Conservation (phyloP, 2,113 vertebrate genomes). For the Eulacestoma nigropectus region DNA sequence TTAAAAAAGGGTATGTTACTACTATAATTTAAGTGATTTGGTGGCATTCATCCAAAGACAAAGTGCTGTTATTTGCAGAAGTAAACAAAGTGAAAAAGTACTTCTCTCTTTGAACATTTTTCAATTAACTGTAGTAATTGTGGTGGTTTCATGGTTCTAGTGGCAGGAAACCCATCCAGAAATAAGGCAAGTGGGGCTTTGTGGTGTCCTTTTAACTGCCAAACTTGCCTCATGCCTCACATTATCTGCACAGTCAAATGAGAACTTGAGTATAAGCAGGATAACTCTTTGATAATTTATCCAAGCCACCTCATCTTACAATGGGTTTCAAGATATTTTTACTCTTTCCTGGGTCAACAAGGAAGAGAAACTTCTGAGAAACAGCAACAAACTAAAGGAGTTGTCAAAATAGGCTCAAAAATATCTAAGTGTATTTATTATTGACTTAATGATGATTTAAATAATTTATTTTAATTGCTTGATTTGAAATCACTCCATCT, state of each 20-base stretch:
- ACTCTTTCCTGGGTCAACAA: background rate
- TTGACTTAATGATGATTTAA: conserved; percentile 29
- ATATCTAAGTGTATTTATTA: background rate
- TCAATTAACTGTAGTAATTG: background rate
- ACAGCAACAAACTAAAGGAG: background rate
- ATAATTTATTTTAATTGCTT: conserved; percentile 39
- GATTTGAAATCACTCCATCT: background rate
- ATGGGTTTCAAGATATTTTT: background rate
- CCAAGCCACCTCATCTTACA: background rate
- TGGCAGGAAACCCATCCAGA: background rate
- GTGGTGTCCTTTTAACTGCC: background rate
- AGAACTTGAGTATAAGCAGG: background rate
- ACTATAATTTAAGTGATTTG: background rate
- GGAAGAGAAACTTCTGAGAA: background rate
- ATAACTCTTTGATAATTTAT: background rate
- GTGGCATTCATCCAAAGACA: background rate
- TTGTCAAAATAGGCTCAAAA: background rate
- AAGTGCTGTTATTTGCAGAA: conserved; percentile 30
- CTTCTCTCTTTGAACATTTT: background rate
- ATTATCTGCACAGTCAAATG: background rate
- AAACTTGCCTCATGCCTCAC: background rate
- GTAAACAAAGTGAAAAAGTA: conserved; percentile 20
- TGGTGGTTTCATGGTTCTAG: background rate
- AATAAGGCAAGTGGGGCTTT: background rate
- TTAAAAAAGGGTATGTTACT: background rate